Conservation (phyloP, 2,113 vertebrate species). For the Prionailurus bengalensis region DNA sequence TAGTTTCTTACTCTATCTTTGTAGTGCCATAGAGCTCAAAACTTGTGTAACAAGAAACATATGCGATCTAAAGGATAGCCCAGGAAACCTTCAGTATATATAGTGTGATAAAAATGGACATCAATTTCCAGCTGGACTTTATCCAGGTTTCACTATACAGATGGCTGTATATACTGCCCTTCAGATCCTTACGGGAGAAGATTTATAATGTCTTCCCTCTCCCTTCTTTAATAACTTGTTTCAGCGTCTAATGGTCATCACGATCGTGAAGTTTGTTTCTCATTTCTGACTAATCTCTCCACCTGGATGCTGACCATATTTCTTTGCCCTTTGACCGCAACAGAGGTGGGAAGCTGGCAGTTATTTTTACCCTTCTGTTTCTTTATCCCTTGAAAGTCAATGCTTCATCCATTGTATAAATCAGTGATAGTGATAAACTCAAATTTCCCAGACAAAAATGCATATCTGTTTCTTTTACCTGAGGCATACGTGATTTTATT, state of each 20-base stretch:
- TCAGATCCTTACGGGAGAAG: neutral
- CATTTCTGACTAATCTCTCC: conserved; percentile 48
- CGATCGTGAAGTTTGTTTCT: conserved; percentile 29
- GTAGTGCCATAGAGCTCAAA: neutral
- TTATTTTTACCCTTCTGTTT: conserved; percentile 18
- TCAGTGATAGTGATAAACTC: conserved; percentile 46
- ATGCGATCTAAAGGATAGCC: conserved; percentile 34
- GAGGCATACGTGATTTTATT: conserved; percentile 40
- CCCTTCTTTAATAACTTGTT: conserved; percentile 61
- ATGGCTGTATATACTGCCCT: conserved; percentile 64
- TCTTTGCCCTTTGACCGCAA: conserved; percentile 56
- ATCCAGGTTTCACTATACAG: conserved; percentile 59
- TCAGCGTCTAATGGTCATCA: conserved; percentile 53
- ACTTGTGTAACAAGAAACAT: conserved; percentile 44
- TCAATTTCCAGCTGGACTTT: conserved; percentile 69
- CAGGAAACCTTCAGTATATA: conserved; percentile 64
- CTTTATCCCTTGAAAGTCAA: conserved; percentile 61
- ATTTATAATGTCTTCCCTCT: conserved; percentile 57
- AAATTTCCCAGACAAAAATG: conserved; percentile 44
- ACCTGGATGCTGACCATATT: conserved; percentile 55
- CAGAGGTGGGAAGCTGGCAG: conserved; percentile 20
- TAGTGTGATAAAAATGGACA: conserved; percentile 67
- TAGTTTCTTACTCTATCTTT: conserved; percentile 28
- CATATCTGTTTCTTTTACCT: neutral
- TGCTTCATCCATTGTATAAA: conserved; percentile 33